Percentiles rank a stretch among this genome's conserved stretches.
Evolutionary conservation across 30 jellyfish, hydroid and myxozoan genomes (phyloP).

Genomic region (Aurelia aurita): DNA sequence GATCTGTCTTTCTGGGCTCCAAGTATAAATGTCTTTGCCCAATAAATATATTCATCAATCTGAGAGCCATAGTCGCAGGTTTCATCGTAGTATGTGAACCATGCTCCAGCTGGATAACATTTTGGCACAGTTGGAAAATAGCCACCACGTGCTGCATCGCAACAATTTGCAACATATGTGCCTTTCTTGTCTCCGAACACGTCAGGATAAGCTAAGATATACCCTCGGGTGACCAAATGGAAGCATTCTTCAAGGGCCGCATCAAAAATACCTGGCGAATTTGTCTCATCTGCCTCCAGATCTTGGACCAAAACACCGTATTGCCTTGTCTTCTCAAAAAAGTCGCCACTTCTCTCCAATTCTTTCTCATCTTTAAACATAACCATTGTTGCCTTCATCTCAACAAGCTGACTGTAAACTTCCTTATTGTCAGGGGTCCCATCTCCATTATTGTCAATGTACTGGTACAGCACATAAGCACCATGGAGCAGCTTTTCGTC

Average conservation of each 20-base stretch:
- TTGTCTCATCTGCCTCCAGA: slow-evolving; percentile 39
- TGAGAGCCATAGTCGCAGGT: slow-evolving; percentile 43
- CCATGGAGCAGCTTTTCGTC: slow-evolving; percentile 57
- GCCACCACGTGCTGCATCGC: slow-evolving; percentile 73
- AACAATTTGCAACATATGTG: slow-evolving; percentile 29
- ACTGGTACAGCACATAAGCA: slow-evolving; percentile 53
- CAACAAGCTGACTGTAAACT: slow-evolving; percentile 24
- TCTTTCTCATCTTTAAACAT: slow-evolving; percentile 34
- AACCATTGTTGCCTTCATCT: slow-evolving; percentile 54
- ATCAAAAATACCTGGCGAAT: slow-evolving; percentile 9
- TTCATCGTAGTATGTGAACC: slow-evolving; percentile 64
- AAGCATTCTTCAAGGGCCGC: slow-evolving; percentile 51
- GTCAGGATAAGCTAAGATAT: slow-evolving; percentile 34
- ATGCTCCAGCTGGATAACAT: slow-evolving; percentile 46
- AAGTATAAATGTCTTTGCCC: slow-evolving; percentile 62
- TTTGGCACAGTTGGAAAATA: slow-evolving; percentile 36
- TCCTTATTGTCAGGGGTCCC: slow-evolving; percentile 51
- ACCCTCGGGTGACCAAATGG: slow-evolving; percentile 38
- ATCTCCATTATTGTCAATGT: slow-evolving; percentile 63
- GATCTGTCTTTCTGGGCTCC: slow-evolving; percentile 56
- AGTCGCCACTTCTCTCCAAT: not conserved
- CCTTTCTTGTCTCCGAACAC: slow-evolving; percentile 52
- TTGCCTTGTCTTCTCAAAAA: not conserved
- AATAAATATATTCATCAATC: slow-evolving; percentile 45
- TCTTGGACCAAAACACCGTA: slow-evolving; percentile 27